A percentile compares a stretch with the other conserved stretches of the same genome.
phyloP scores from a whole-genome alignment of 2,113 vertebrate genomes.

The Lepus timidus region DNA sequence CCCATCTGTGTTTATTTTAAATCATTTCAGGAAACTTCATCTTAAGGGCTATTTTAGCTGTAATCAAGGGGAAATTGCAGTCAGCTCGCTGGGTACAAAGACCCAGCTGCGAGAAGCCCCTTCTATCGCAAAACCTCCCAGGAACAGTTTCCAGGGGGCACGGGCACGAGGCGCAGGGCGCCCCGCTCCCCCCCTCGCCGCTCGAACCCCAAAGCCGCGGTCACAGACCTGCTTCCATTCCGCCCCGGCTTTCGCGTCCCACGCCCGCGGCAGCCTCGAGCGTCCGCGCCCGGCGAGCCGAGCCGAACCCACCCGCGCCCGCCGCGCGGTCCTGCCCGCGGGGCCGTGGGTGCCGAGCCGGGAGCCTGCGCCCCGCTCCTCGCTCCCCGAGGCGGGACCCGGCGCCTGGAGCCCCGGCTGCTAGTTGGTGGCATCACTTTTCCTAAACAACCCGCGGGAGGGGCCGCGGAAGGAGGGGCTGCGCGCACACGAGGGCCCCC shows the following conservation, averaged over 20 bases:
- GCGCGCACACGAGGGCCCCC: background rate
- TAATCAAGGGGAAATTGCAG: conserved; percentile 87
- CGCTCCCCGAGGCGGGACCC: conserved; percentile 50
- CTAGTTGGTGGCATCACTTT: conserved; percentile 77
- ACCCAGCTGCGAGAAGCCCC: conserved; percentile 87
- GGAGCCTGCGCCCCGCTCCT: conserved; percentile 55
- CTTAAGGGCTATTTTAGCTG: conserved; percentile 85
- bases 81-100: conserved; percentile 79
- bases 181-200: conserved; percentile 69
- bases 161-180: conserved; percentile 73
- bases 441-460: conserved; percentile 71
- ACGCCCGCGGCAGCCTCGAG: conserved; percentile 82
- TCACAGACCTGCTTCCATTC: conserved; percentile 90
- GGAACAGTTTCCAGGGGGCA: conserved; percentile 73
- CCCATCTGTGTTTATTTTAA: conserved; percentile 88
- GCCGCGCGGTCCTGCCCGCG: background rate
- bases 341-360: conserved; percentile 47
- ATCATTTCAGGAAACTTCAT: conserved; percentile 85
- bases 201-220: conserved; percentile 64
- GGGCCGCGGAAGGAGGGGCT: conserved; percentile 66
- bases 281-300: conserved; percentile 26
- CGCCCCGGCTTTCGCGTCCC: conserved; percentile 86
- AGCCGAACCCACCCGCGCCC: conserved; percentile 42
- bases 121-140: conserved; percentile 78
- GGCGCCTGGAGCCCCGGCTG: conserved; percentile 78